These are phyloP conservation scores for Medauroidea extradentata DNA, from an alignment of 1,140 invertebrate genomes.

Conservation along the genomic window DNA sequence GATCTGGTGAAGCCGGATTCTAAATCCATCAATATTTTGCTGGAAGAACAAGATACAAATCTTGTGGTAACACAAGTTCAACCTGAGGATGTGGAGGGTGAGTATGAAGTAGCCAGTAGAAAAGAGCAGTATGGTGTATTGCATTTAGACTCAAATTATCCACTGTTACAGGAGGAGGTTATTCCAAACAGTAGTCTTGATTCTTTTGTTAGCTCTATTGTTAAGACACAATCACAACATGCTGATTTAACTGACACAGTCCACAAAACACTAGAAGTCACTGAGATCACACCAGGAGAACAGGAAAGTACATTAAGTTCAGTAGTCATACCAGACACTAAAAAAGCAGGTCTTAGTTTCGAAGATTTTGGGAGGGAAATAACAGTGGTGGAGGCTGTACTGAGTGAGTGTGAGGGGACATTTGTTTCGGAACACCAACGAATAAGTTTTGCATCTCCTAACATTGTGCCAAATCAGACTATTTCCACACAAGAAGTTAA, in stretches of 20 bases:
- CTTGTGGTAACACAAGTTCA: conserved; percentile 42
- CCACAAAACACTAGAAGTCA: neutral
- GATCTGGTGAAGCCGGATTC: conserved; percentile 37
- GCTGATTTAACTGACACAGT: neutral
- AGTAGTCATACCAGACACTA: conserved; percentile 4
- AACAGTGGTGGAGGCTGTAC: conserved; percentile 7
- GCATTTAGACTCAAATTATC: conserved; percentile 3
- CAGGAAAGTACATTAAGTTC: conserved; percentile 14
- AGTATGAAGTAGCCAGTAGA: conserved; percentile 39
- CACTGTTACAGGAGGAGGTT: conserved; percentile 10
- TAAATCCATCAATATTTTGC: conserved; percentile 22
- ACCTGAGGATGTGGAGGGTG: conserved; percentile 48
- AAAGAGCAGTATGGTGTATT: conserved; percentile 8
- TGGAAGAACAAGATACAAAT: conserved; percentile 30
- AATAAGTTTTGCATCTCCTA: neutral
- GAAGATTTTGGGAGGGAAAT: conserved; percentile 11
- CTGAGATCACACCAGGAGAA: conserved; percentile 9
- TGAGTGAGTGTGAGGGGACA: conserved; percentile 9
- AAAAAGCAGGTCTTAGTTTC: conserved; percentile 8
- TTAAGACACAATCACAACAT: conserved; percentile 8
- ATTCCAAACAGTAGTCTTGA: conserved; percentile 1
- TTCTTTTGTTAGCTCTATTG: neutral
- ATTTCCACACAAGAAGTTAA: conserved; percentile 10
- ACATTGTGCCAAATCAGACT: conserved; percentile 7
- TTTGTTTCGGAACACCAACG: neutral